A percentile compares a stretch with the other conserved stretches of the same genome.
phyloP scores from a whole-genome alignment of 1,140 invertebrate species.

The Drosophila teissieri region DNA sequence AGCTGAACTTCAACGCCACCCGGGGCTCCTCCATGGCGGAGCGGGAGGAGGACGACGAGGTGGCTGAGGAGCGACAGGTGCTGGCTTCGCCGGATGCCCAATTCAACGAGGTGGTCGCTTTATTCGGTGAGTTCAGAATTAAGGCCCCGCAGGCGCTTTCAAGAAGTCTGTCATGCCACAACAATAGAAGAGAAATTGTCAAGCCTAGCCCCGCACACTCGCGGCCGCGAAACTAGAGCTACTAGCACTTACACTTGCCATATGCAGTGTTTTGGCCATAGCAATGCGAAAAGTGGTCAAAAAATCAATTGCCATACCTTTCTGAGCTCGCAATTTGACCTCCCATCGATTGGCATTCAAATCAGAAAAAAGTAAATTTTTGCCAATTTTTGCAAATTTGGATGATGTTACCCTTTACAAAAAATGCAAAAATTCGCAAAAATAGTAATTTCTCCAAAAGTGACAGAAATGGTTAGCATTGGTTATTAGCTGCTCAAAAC shows the following conservation, averaged over 20 bases:
- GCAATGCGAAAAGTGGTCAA: no score
- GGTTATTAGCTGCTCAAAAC: no score
- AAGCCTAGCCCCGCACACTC: neutral
- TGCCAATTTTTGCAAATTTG: no score
- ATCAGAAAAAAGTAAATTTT: no score
- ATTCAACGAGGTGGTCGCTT: slow-evolving; percentile 65
- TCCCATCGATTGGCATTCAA: no score
- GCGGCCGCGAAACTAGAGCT: neutral
- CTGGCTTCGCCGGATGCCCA: slow-evolving; percentile 52
- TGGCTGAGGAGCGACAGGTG: slow-evolving; percentile 7
- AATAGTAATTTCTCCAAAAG: no score
- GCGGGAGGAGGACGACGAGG: slow-evolving; percentile 6
- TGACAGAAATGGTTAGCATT: no score
- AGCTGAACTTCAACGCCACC: slow-evolving; percentile 73
- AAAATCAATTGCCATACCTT: no score
- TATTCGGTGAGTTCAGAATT: slow-evolving; percentile 72
- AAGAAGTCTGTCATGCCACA: slow-evolving; percentile 8
- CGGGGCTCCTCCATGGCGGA: slow-evolving; percentile 18
- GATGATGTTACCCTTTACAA: no score
- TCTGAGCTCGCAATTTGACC: no score
- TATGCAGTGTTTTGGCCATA: no score
- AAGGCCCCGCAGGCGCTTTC: slow-evolving; percentile 16
- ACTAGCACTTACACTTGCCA: neutral
- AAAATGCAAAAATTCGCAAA: no score
- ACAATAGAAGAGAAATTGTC: slow-evolving; percentile 43